Base-by-base conservation (phyloP, 2,888 invertebrate genomes). In the Cheiracanthium punctorium region DNA sequence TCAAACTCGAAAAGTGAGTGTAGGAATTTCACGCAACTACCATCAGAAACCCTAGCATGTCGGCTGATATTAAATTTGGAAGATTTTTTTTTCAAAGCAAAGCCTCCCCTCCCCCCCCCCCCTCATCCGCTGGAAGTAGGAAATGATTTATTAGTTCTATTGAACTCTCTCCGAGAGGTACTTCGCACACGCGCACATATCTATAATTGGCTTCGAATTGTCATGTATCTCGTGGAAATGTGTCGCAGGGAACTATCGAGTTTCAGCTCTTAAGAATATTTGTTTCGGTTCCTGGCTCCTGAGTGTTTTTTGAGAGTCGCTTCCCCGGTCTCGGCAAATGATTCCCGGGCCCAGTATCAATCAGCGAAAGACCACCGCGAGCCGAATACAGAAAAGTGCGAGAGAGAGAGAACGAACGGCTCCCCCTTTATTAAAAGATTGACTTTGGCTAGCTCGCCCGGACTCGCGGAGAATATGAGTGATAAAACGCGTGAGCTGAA, bases 361-460 rank as follows among this genome's bases (percentile, higher is more conserved):
- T 85, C 85, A 85, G 85, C 75, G 43, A 75, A 75, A 85, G 84
- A 67, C 72, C 24, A 65, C 67, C 82, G 52, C 76, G 69, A 73
- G 58, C 69, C 20, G 84, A 79, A 84, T 84, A 84, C 73, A 79
- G 77, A 81, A 84, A 32, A 64, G 71, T 67, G 64, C 65, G 17
- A 64, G 29, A 64, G 29, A 32, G 48, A 32, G n/a, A 17, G 43
- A 24, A 28, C 41, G 20, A n/a, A n/a, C 37, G 48, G 17, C 58
- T 37, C 69, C 79, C 75, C 81, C 77, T 80, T 81, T 87, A 87
- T 87, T 87, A 81, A 87, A 87, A 87, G 86, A 87, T 80, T 87
- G 81, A 87, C 86, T 86, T 65, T 70, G 76, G 75, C 76, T 71
- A 67, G 67, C 69, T 52, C 75, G 41, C 73, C 52, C 14, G 52